Base-by-base conservation (phyloP, 2,113 vertebrate species). In the Xiphorhynchus elegans region DNA sequence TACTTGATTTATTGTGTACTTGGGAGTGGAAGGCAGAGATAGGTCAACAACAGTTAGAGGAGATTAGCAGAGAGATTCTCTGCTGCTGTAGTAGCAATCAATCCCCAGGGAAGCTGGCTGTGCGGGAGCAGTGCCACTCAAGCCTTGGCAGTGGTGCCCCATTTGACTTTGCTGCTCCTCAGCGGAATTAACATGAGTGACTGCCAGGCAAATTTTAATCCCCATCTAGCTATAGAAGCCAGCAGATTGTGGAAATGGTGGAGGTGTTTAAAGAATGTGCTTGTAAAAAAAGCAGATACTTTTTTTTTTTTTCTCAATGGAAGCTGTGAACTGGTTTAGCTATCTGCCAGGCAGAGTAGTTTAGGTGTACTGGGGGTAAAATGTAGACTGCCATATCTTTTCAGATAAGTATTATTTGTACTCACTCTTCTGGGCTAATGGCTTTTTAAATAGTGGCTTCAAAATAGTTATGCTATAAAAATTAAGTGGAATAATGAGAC, bases 1-100 rank as follows among this genome's bases (percentile, higher is more conserved):
- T 64, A 82, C 97, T 98, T 98, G 98, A 98, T 98, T 98, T 98
- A 98, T 98, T 98, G 97, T 97, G 93, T 97, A 94, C 85, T 97
- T 96, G 97, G 97, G 91, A 97, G 92, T 75, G 97, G 97, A 98
- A 97, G 97, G 96, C 96, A 98, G 94, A 93, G 96, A 95, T 89
- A 98, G 98, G 97, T 98, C 98, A 98, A 94, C 97, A 98, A 84
- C 97, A 97, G 96, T 98, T 97, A 97, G 87, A 97, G 89, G 63
- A 98, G 97, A 98, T 97, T 97, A 98, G 94, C 96, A 46, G 92
- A 88, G 86, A 95, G 94, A 96, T 50, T 91, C 79, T 95, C 17
- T 90, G 93, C 87, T 91, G 84, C 82, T 40, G 58, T 82, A 75
- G 89, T 97, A 89, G 93, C 75, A 39, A 59, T 89, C 92, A 90